phyloP scores from a whole-genome alignment of 2,113 vertebrate species.

The Hippocampus mohnikei region DNA sequence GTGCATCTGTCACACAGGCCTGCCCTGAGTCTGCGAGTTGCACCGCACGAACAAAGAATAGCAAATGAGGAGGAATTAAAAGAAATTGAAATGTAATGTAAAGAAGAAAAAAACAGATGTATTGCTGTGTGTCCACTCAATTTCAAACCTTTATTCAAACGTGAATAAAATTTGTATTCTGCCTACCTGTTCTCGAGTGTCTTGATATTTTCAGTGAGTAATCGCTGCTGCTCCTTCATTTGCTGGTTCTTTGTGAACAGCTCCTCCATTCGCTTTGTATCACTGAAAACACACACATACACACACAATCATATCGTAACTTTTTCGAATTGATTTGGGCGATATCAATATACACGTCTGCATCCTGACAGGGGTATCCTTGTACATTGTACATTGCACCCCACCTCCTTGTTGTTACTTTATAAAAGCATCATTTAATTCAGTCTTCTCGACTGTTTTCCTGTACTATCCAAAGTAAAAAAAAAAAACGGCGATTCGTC shows the following conservation, averaged over 20 bases:
- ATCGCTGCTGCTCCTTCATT: slow-evolving; percentile 86
- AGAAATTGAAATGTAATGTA: neutral
- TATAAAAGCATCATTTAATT: no score
- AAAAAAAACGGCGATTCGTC: no score
- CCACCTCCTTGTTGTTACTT: no score
- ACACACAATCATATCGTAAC: no score
- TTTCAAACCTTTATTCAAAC: neutral
- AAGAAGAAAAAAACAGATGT: neutral
- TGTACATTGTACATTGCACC: no score
- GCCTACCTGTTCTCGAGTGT: slow-evolving; percentile 89
- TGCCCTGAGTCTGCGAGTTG: slow-evolving; percentile 78
- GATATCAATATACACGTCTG: no score
- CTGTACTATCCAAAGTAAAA: no score
- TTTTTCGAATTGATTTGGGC: no score
- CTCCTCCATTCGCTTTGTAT: slow-evolving; percentile 87
- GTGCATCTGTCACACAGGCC: slow-evolving; percentile 93
- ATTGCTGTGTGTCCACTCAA: neutral
- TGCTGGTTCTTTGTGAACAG: slow-evolving; percentile 90
- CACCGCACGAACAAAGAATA: neutral
- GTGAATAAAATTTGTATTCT: slow-evolving; percentile 52
- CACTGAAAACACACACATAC: slow-evolving; percentile 66
- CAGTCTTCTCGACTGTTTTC: no score
- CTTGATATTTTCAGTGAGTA: slow-evolving; percentile 88
- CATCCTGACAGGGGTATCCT: no score
- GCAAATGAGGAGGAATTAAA: neutral